Percentiles rank a stretch among this genome's conserved stretches.
phyloP scores from a whole-genome alignment of 2,888 invertebrate species.

The Serripes groenlandicus region DNA sequence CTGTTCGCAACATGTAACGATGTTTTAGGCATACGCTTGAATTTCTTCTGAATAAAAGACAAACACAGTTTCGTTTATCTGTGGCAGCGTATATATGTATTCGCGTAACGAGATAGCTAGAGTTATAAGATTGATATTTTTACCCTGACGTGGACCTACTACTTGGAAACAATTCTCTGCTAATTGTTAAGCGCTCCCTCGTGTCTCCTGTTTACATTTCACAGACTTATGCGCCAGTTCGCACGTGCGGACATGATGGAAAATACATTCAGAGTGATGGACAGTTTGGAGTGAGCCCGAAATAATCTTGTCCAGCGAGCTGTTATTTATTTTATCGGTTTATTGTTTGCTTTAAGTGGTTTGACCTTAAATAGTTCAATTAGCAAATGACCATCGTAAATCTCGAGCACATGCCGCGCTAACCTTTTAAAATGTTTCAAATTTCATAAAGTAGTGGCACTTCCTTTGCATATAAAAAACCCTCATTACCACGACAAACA shows the following conservation, averaged over 20 bases:
- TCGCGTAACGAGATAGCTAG: too few species aligned
- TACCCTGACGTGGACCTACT: too few species aligned
- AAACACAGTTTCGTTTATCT: too few species aligned
- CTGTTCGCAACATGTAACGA: too few species aligned
- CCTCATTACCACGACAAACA: too few species aligned
- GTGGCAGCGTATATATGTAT: too few species aligned
- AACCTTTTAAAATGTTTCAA: conserved; percentile 28
- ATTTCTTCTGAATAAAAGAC: too few species aligned
- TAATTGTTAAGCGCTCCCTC: conserved; percentile 55
- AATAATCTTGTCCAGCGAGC: conserved; percentile 9
- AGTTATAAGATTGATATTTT: too few species aligned
- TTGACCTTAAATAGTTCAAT: conserved; percentile 34
- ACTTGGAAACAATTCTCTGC: conserved; percentile 12
- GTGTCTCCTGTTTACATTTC: conserved; percentile 65
- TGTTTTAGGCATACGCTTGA: too few species aligned
- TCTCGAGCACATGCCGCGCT: conserved; percentile 25
- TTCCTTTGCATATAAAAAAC: too few species aligned
- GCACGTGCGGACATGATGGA: conserved; percentile 63
- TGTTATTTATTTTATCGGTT: conserved; percentile 31
- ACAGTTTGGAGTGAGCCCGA: conserved; percentile 17
- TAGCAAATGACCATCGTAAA: conserved; percentile 29
- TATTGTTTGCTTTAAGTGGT: conserved; percentile 27
- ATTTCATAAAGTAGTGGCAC: conserved; percentile 8
- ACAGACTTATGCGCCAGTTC: conserved; percentile 38
- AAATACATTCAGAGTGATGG: conserved; percentile 49